These are phyloP conservation scores for Misgurnus anguillicaudatus DNA, from an alignment of 2,113 vertebrate genomes.

Conservation along the genomic window DNA sequence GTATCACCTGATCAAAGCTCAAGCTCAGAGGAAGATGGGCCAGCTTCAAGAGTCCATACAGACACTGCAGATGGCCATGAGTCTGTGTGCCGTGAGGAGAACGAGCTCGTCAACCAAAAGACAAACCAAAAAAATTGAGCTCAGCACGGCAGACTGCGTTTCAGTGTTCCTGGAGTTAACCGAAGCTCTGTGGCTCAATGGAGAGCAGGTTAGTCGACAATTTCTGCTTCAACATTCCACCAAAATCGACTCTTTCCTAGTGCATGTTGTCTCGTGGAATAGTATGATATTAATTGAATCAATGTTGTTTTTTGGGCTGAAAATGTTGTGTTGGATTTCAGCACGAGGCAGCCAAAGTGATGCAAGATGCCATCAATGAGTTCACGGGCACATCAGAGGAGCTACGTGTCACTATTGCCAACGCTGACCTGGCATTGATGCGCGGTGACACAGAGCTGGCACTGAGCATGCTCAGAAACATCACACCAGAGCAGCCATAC, in stretches of 20 bases:
- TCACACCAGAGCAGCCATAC: constrained; percentile 89
- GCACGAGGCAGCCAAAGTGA: constrained; percentile 95
- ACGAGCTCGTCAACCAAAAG: constrained; percentile 74
- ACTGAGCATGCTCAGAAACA: constrained; percentile 88
- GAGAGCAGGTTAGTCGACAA: constrained; percentile 80
- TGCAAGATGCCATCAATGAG: constrained; percentile 95
- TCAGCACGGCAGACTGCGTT: constrained; percentile 81
- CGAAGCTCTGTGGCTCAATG: constrained; percentile 88
- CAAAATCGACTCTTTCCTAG: no score
- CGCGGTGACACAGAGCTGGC: constrained; percentile 89
- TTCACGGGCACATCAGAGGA: constrained; percentile 94
- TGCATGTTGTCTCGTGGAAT: no score
- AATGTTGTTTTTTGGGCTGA: background rate
- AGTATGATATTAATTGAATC: no score
- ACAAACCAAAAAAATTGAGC: constrained; percentile 78
- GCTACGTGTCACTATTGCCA: constrained; percentile 87
- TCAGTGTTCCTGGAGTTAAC: constrained; percentile 91
- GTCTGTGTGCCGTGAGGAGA: constrained; percentile 86
- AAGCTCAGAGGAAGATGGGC: constrained; percentile 87
- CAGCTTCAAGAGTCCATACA: constrained; percentile 89
- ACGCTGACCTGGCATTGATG: constrained; percentile 87
- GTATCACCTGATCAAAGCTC: constrained; percentile 95
- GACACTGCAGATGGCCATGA: constrained; percentile 92
- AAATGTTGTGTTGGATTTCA: constrained; percentile 57
- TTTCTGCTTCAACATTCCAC: background rate